phyloP scores from a whole-genome alignment of 2,797 vertebrate genomes.

The Poeciliopsis gracilis region DNA sequence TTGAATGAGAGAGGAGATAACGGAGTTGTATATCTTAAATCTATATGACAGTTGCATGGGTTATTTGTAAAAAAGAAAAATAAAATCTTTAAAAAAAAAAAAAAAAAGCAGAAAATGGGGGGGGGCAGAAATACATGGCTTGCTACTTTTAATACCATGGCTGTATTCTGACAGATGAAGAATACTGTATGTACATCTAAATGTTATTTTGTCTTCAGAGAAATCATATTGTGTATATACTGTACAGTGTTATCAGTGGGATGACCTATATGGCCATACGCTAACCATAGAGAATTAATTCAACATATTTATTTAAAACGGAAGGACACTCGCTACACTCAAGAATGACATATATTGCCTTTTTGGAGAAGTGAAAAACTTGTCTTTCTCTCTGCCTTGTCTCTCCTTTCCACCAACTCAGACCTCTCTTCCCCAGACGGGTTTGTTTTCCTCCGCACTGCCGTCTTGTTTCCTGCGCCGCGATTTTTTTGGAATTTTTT shows the following conservation, averaged over 20 bases:
- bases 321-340: constrained; percentile 75
- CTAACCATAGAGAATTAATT: constrained; percentile 71
- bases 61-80: constrained; percentile 73
- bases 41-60: constrained; percentile 76
- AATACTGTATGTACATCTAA: constrained; percentile 78
- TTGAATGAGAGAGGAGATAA: constrained; percentile 74
- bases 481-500: neutral
- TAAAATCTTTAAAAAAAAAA: constrained; percentile 21
- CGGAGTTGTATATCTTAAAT: constrained; percentile 74
- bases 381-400: constrained; percentile 54
- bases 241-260: constrained; percentile 81
- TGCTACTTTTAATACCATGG: constrained; percentile 78
- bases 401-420: constrained; percentile 28
- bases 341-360: constrained; percentile 89
- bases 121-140: constrained; percentile 59
- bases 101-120: too few relatives aligned
- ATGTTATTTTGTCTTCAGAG: constrained; percentile 82
- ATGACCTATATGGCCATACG: constrained; percentile 61
- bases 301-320: constrained; percentile 83
- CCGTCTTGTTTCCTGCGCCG: neutral
- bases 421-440: constrained; percentile 19
- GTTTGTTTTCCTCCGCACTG: constrained; percentile 4
- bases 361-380: constrained; percentile 76
- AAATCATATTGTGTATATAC: constrained; percentile 83
- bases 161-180: constrained; percentile 78